phyloP scores from a whole-genome alignment of 2,888 invertebrate genomes.

The Erynnis tages region DNA sequence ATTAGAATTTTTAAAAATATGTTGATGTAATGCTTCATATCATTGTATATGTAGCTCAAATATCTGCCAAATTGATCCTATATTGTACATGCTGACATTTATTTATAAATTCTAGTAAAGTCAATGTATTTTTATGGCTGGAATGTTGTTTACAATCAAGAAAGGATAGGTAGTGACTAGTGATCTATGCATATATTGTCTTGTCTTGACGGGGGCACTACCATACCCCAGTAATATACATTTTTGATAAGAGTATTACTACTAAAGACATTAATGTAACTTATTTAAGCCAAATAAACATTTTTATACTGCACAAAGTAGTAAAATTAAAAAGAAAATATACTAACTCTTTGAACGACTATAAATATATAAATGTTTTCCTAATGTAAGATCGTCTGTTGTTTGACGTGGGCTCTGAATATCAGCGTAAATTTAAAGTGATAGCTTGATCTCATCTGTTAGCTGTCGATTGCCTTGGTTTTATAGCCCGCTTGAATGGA shows the following conservation, averaged over 20 bases:
- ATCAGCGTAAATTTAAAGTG: background rate
- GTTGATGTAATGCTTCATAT: slow-evolving; percentile 26
- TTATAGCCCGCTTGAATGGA: no score
- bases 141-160: slow-evolving; percentile 2
- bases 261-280: slow-evolving; percentile 26
- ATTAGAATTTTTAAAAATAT: background rate
- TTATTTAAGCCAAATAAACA: slow-evolving; percentile 1
- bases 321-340: background rate
- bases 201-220: no score
- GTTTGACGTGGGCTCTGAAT: no score
- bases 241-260: slow-evolving; percentile 14
- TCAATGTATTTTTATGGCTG: slow-evolving; percentile 15
- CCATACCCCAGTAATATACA: no score
- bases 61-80: slow-evolving; percentile 73
- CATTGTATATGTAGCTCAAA: slow-evolving; percentile 58
- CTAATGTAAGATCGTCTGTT: no score
- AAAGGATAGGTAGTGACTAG: no score
- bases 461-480: background rate
- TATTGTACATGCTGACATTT: slow-evolving; percentile 18
- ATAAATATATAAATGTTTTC: no score
- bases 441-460: slow-evolving; percentile 13
- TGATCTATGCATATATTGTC: no score
- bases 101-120: slow-evolving; percentile 1
- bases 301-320: slow-evolving; percentile 13
- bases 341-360: background rate